These are phyloP conservation scores for Mayetiola destructor DNA, from an alignment of 2,888 invertebrate species.

Conservation along the genomic window DNA sequence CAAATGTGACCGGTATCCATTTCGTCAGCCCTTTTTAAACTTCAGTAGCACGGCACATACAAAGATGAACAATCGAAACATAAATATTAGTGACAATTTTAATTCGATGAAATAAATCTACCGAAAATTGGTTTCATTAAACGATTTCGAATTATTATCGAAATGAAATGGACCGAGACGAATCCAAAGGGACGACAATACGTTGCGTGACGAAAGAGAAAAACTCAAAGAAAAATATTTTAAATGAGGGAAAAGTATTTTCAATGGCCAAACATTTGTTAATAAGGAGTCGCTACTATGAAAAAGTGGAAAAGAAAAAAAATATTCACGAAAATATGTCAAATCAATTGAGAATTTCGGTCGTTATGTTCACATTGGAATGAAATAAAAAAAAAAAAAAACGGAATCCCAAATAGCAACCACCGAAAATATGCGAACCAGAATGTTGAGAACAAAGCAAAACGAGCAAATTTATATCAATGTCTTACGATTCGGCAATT, in stretches of 20 bases:
- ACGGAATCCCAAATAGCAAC: not conserved
- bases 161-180: too few relatives aligned
- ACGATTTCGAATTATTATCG: not conserved
- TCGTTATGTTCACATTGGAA: not conserved
- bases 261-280: not conserved
- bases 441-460: constrained; percentile 6
- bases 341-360: not conserved
- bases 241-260: constrained; percentile 12
- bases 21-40: not conserved
- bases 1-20: constrained; percentile 3
- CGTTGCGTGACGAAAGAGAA: not conserved
- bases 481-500: constrained; percentile 1
- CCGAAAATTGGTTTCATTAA: constrained; percentile 4
- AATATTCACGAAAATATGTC: not conserved
- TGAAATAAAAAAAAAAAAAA: constrained; percentile 2
- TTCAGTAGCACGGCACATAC: not conserved
- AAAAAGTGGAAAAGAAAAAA: not conserved
- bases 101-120: constrained; percentile 12
- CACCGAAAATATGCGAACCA: constrained; percentile 5
- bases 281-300: constrained; percentile 2
- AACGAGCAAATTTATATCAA: constrained; percentile 5
- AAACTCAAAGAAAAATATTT: constrained; percentile 7
- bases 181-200: too few relatives aligned
- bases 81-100: constrained; percentile 12
- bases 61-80: not conserved